Percentiles rank a stretch among this genome's conserved stretches.
Evolutionary conservation across 2,113 vertebrate species (phyloP).

Genomic region (Peromyscus californicus): DNA sequence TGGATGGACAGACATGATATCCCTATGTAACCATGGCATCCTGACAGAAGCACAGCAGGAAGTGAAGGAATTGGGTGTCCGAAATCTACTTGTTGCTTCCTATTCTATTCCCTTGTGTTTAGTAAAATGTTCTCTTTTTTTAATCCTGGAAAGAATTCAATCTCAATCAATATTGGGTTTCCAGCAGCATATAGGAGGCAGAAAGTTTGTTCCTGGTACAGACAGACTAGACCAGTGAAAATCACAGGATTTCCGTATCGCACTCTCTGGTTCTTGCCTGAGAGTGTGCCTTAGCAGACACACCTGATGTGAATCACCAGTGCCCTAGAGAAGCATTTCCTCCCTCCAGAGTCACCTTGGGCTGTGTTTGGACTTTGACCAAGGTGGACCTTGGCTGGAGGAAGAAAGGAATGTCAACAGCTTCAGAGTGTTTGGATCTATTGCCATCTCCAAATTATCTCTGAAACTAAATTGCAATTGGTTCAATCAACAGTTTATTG

Average conservation of each 20-base stretch:
- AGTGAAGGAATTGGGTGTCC: not conserved
- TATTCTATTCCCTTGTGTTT: not conserved
- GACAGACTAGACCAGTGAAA: not conserved
- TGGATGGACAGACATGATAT: not conserved
- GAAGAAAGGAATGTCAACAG: not conserved
- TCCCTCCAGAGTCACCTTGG: not conserved
- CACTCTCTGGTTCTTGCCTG: not conserved
- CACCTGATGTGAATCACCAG: not conserved
- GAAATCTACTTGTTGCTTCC: conserved; percentile 11
- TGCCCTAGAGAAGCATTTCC: not conserved
- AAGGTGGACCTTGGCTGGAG: not conserved
- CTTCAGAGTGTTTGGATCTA: conserved; percentile 20
- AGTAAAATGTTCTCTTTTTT: not conserved
- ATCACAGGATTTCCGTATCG: not conserved
- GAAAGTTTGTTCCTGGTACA: not conserved
- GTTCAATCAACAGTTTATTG: conserved; percentile 80
- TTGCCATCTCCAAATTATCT: conserved; percentile 48
- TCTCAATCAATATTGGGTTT: conserved; percentile 26
- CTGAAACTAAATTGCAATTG: conserved; percentile 64
- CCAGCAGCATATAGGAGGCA: not conserved
- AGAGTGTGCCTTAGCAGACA: not conserved
- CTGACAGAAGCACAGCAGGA: not conserved
- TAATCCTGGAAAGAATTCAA: not conserved
- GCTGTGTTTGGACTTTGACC: not conserved
- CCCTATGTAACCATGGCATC: not conserved